Evolutionary conservation across 1,140 invertebrate genomes (phyloP), one percentile per base, ranked within the genome.

Genomic region (Contarinia nasturtii): DNA sequence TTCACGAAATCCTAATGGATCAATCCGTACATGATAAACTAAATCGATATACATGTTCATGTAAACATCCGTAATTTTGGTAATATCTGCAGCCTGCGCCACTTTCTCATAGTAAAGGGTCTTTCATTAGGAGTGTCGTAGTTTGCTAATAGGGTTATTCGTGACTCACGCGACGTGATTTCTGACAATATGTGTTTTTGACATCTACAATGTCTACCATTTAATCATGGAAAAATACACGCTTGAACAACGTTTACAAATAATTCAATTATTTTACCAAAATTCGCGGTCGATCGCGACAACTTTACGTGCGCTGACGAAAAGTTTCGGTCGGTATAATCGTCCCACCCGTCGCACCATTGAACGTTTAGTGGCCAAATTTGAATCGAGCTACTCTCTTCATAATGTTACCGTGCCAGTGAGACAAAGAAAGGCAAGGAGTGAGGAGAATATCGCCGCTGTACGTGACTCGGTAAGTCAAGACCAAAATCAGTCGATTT

Each of bases 391-490:
- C 5, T 14, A n/a, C 36, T 5, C 5, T 38, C 3, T 27, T 27
- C 2, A 38, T 17, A 14, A 38, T 38, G 7, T n/a, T 14, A 14
- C 36, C 7, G 33, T 5, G 5, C 36, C 36, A 5, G 14, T 7
- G 5, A 14, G 36, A 18, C 43, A 34, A 46, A 33, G 46, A 34
- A 48, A 22, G 17, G 48, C 49, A 2, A 45, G 52, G 47, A 48
- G 43, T 12, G 44, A 18, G 33, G 51, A 50, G 34, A 54, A 50
- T 46, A 52, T 54, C 44, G 48, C 48, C 33, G 50, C 48, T 38
- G 52, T 53, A 18, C 40, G 45, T 38, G 48, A 53, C 34, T 51
- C 51, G 52, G 49, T 54, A 34, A 45, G 47, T 7, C 27, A 55
- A 44, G 45, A 51, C 22, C 45, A 46, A 34, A 50, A 44, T 27